These are phyloP conservation scores for Microcebus ravelobensis DNA, from an alignment of 2,113 vertebrate genomes.

Conservation along the genomic window DNA sequence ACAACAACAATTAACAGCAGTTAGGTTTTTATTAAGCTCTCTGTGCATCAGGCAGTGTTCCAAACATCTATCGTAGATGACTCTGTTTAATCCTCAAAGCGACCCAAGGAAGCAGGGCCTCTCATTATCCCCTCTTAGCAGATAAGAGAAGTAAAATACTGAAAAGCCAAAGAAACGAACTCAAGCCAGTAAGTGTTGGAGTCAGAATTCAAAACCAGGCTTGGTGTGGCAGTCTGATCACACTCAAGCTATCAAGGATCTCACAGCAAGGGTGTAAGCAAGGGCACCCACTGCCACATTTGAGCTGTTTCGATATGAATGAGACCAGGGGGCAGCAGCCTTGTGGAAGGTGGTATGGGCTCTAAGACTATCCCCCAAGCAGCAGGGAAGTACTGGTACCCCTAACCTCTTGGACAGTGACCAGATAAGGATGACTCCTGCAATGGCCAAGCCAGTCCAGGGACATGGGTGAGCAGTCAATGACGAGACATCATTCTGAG, in stretches of 20 bases:
- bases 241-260: not conserved
- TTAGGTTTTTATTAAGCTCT: not conserved
- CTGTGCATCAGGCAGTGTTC: not conserved
- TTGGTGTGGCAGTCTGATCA: rapidly evolving
- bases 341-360: not conserved
- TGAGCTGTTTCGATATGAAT: not conserved
- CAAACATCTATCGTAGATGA: not conserved
- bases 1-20: not conserved
- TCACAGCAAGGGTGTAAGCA: not conserved
- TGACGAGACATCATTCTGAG: not conserved
- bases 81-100: not conserved
- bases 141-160: not conserved
- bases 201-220: not conserved
- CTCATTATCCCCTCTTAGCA: not conserved
- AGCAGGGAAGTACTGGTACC: not conserved
- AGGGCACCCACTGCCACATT: not conserved
- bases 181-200: not conserved
- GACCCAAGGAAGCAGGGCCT: not conserved
- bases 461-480: not conserved
- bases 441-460: not conserved
- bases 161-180: not conserved
- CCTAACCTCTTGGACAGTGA: not conserved
- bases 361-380: not conserved
- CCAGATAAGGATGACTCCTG: not conserved
- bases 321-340: not conserved